These are phyloP conservation scores for Eleutherodactylus coqui DNA, from an alignment of 2,797 vertebrate genomes.

Conservation along the genomic window DNA sequence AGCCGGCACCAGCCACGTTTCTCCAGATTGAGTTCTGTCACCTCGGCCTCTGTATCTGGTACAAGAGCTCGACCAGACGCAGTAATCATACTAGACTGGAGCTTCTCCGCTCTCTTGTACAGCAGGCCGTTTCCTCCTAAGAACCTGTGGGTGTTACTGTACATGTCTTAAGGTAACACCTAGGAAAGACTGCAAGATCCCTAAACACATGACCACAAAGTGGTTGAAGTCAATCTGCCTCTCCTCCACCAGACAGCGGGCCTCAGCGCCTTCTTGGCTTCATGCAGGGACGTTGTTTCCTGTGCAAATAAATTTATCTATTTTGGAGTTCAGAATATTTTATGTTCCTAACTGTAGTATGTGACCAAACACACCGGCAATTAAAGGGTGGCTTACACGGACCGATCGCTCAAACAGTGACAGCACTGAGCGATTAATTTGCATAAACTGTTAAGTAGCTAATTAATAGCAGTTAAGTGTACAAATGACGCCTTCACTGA, in stretches of 20 bases:
- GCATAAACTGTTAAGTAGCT: no score
- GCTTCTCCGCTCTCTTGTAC: neutral
- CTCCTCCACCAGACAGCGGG: neutral
- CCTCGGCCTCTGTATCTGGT: neutral
- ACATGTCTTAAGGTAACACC: neutral
- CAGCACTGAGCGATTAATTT: no score
- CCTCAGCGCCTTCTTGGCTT: neutral
- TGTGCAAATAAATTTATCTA: constrained; percentile 13
- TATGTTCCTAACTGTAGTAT: neutral
- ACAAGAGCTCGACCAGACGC: neutral
- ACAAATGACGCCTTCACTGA: no score
- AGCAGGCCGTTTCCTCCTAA: neutral
- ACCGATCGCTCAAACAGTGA: no score
- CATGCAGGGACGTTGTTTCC: neutral
- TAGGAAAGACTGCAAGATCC: neutral
- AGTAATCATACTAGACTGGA: neutral
- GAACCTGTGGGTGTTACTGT: neutral
- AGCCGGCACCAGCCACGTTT: neutral
- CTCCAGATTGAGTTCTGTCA: constrained; percentile 38
- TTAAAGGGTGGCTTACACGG: no score
- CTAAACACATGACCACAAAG: neutral
- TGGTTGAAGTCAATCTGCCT: neutral
- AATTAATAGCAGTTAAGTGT: no score
- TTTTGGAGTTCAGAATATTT: neutral
- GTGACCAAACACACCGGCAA: no score